Percentiles rank a stretch among this genome's conserved stretches.
phyloP scores from a whole-genome alignment of 2,797 vertebrate genomes.

The Pterois miles region DNA sequence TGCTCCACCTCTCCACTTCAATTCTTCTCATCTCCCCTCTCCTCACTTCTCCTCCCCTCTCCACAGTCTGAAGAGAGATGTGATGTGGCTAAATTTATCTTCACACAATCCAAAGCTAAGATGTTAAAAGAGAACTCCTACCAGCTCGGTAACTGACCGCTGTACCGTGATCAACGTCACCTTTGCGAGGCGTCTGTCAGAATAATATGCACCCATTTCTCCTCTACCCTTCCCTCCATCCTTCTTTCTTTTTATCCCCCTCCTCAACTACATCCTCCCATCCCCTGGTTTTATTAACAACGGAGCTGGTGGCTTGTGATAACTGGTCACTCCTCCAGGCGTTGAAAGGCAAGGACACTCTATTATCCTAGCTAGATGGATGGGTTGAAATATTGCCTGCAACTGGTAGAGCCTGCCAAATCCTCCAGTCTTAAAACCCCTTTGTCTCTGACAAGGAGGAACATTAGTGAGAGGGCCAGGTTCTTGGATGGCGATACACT shows the following conservation, averaged over 20 bases:
- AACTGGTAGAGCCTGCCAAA: slow-evolving; percentile 83
- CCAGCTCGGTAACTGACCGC: slow-evolving; percentile 59
- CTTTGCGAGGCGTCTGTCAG: slow-evolving; percentile 57
- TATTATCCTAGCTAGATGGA: slow-evolving; percentile 86
- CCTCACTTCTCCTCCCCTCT: slow-evolving; percentile 48
- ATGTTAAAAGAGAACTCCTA: slow-evolving; percentile 69
- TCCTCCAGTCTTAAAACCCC: slow-evolving; percentile 81
- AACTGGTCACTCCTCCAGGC: slow-evolving; percentile 86
- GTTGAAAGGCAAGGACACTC: slow-evolving; percentile 84
- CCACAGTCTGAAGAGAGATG: slow-evolving; percentile 50
- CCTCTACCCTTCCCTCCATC: slow-evolving; percentile 49
- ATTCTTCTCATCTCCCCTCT: slow-evolving; percentile 71
- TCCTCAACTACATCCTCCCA: slow-evolving; percentile 58
- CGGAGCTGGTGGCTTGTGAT: slow-evolving; percentile 84
- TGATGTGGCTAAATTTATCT: slow-evolving; percentile 72
- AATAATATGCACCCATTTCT: slow-evolving; percentile 54
- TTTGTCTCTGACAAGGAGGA: slow-evolving; percentile 82
- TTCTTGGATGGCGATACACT: slow-evolving; percentile 62
- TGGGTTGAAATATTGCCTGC: slow-evolving; percentile 85
- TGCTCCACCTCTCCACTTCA: slow-evolving; percentile 76
- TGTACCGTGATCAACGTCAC: slow-evolving; percentile 66
- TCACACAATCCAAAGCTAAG: slow-evolving; percentile 66
- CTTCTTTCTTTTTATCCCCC: slow-evolving; percentile 55
- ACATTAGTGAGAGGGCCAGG: slow-evolving; percentile 77
- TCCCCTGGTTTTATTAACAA: slow-evolving; percentile 81